Conservation (phyloP, 2,797 vertebrate genomes). For the Xiphophorus birchmanni region DNA sequence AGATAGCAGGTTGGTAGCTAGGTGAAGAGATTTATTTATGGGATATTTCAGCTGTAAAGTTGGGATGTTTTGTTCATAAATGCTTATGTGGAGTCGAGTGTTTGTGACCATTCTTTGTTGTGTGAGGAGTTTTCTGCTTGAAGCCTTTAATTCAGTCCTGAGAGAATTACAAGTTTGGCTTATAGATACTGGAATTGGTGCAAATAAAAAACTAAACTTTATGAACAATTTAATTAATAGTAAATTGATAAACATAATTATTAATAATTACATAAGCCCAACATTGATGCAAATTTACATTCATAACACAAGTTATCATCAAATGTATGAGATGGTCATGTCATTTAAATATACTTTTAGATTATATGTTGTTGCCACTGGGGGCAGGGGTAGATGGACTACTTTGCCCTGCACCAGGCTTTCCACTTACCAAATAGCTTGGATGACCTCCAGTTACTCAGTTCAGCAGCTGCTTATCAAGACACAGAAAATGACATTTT, state of each 20-base stretch:
- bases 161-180: too few relatives aligned
- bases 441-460: slow-evolving; percentile 52
- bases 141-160: too few relatives aligned
- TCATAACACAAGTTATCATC: neutral
- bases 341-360: slow-evolving; percentile 17
- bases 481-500: slow-evolving; percentile 41
- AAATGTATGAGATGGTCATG: slow-evolving; percentile 11
- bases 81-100: too few relatives aligned
- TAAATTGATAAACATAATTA: too few relatives aligned
- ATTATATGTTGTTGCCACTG: slow-evolving; percentile 15
- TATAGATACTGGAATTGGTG: too few relatives aligned
- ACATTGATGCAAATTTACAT: neutral
- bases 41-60: too few relatives aligned
- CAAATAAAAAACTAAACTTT: neutral
- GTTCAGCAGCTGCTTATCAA: slow-evolving; percentile 42
- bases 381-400: slow-evolving; percentile 37
- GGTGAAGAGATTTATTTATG: too few relatives aligned
- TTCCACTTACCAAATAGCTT: slow-evolving; percentile 33
- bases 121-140: too few relatives aligned
- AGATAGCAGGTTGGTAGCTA: too few relatives aligned
- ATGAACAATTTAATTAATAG: neutral
- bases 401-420: slow-evolving; percentile 10
- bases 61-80: too few relatives aligned
- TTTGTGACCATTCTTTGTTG: too few relatives aligned
- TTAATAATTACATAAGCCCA: too few relatives aligned